Percentiles rank a stretch among this genome's conserved stretches.
phyloP scores from a whole-genome alignment of 2,113 vertebrate species.

The Cyphomyrus plagiostoma region DNA sequence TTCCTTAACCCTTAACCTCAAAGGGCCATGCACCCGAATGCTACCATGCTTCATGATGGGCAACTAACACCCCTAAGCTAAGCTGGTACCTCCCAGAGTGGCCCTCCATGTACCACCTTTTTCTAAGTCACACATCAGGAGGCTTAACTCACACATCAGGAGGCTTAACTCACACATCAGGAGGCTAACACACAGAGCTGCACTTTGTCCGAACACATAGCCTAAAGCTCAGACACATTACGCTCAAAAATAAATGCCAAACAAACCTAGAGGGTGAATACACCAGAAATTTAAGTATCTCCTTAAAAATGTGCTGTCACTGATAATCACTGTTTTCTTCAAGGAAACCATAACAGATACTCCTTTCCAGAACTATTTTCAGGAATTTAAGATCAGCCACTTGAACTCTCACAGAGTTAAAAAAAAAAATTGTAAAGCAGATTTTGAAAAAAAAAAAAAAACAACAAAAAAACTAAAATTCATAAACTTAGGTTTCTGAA shows the following conservation, averaged over 20 bases:
- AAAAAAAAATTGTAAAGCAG: not conserved
- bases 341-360: not conserved
- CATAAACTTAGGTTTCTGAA: not conserved
- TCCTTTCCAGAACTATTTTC: not conserved
- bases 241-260: constrained; percentile 45
- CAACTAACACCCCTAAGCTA: not conserved
- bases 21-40: not conserved
- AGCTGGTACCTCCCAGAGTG: not conserved
- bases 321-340: not conserved
- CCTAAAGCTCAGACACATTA: constrained; percentile 36
- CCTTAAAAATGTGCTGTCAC: not conserved
- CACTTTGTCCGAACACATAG: not conserved
- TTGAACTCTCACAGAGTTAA: not conserved
- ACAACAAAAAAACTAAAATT: not conserved
- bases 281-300: constrained; percentile 36
- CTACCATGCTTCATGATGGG: not conserved
- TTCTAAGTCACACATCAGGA: no score
- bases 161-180: not conserved
- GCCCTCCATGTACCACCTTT: not conserved
- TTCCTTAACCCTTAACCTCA: not conserved
- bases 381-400: not conserved
- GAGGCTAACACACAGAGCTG: not conserved
- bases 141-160: no score
- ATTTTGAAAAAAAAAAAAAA: not conserved
- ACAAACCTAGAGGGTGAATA: constrained; percentile 43